Evolutionary conservation across 2,888 invertebrate species (phyloP), one percentile per base, ranked within the genome.

Genomic region (Agelastica alni): DNA sequence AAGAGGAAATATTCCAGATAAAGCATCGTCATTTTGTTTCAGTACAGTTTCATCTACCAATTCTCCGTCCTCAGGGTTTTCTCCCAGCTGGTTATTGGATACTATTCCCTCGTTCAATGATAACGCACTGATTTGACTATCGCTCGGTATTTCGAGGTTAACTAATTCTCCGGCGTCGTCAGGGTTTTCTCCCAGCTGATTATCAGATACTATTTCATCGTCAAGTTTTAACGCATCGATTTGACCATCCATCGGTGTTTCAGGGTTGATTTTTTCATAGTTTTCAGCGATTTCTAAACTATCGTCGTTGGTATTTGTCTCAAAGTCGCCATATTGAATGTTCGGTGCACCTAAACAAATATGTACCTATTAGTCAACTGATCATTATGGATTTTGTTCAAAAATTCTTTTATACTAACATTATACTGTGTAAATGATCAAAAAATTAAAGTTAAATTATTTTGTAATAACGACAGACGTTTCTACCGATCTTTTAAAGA

Each of bases 1-100:
- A 13, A 39, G 45, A 20, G 57, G 53, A 13, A 55, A 41, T 16
- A 58, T 10, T 9, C 47, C 37, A 1, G 53, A 52, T 7, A 57
- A 37, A 31, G 56, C 9, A 20, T 58, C 54, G 6, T 28, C 44
- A 17, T 2, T 26, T 43, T 32, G 53, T 44, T 44, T 17, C 7
- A 43, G 4, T 13, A 31, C 16, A 7, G 16, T 44, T 32, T 53
- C 41, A 37, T 52, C 52, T 31, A 36, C 14, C 30, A 44, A 43
- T n/a, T 36, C 26, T n/a, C 47, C 43, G 34, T 37, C 39, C 10
- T 54, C 44, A 30, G 31, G 13, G 26, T 32, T 39, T 14, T 52
- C 32, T 17, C 13, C 31, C 20, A 43, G 18, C 20, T 32, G 22
- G 7, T 43, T 36, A 26, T 51, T 36, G 6, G 37, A 20, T 4